Conservation (phyloP, 2,797 vertebrate species). For the Orestias chungarensis region DNA sequence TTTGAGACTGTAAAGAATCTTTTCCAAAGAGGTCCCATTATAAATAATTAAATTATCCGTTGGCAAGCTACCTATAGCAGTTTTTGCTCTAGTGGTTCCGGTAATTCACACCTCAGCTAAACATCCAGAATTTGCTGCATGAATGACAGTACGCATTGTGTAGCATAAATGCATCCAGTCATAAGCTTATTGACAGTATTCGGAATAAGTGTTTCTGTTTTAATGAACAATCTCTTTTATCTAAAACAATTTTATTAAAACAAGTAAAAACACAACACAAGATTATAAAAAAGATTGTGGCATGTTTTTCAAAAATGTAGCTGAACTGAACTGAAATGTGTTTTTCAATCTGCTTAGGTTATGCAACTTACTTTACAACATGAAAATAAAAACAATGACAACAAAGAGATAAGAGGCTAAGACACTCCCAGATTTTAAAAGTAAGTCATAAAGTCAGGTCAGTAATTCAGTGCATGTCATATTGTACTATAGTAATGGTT, state of each 20-base stretch:
- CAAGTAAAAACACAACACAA: neutral
- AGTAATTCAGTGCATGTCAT: slow-evolving; percentile 1
- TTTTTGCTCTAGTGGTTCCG: slow-evolving; percentile 74
- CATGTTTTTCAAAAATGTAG: too few relatives aligned
- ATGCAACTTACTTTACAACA: neutral
- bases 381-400: neutral
- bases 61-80: slow-evolving; percentile 55
- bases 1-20: slow-evolving; percentile 64
- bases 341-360: neutral
- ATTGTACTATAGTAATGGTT: neutral
- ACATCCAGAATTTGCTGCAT: slow-evolving; percentile 56
- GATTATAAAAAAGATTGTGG: neutral
- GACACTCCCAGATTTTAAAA: neutral
- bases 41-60: slow-evolving; percentile 78
- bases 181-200: neutral
- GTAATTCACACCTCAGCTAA: slow-evolving; percentile 74
- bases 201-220: neutral
- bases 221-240: slow-evolving; percentile 8
- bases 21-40: slow-evolving; percentile 72
- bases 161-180: neutral
- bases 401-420: neutral
- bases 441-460: neutral
- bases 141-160: slow-evolving; percentile 33
- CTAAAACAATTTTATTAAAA: neutral
- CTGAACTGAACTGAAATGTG: too few relatives aligned